These are phyloP conservation scores for Cetoscarus ocellatus DNA, from an alignment of 2,797 vertebrate genomes.

Conservation along the genomic window DNA sequence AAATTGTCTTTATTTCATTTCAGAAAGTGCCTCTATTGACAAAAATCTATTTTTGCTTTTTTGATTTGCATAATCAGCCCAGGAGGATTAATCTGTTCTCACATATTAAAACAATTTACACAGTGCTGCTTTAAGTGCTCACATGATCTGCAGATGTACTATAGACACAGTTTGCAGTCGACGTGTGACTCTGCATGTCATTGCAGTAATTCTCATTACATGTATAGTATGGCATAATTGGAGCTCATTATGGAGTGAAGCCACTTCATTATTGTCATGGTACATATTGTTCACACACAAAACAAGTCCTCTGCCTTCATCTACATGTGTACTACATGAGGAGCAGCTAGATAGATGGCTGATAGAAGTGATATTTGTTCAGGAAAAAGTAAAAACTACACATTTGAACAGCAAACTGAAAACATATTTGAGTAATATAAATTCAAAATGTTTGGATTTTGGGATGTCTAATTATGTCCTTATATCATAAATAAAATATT, in stretches of 20 bases:
- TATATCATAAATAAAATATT: no score
- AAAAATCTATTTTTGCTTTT: background rate
- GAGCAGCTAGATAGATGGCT: background rate
- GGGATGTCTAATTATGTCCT: no score
- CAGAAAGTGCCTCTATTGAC: background rate
- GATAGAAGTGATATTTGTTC: background rate
- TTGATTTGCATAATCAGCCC: background rate
- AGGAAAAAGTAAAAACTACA: background rate
- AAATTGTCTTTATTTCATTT: background rate
- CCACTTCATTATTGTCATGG: conserved; percentile 48
- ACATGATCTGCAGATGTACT: conserved; percentile 54
- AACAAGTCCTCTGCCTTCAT: conserved; percentile 16
- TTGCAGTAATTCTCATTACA: conserved; percentile 10
- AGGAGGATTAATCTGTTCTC: background rate
- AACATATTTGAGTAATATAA: no score
- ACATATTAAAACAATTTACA: background rate
- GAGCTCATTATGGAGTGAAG: conserved; percentile 39
- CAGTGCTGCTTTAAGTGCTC: conserved; percentile 32
- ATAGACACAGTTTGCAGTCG: conserved; percentile 40
- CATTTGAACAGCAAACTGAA: no score
- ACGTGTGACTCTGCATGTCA: conserved; percentile 42
- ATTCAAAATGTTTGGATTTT: no score
- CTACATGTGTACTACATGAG: background rate
- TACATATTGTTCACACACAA: conserved; percentile 57
- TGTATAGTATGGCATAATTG: conserved; percentile 29